Percentiles rank a stretch among this genome's conserved stretches.
Conservation (phyloP, 1,140 invertebrate species). For the Medauroidea extradentata region DNA sequence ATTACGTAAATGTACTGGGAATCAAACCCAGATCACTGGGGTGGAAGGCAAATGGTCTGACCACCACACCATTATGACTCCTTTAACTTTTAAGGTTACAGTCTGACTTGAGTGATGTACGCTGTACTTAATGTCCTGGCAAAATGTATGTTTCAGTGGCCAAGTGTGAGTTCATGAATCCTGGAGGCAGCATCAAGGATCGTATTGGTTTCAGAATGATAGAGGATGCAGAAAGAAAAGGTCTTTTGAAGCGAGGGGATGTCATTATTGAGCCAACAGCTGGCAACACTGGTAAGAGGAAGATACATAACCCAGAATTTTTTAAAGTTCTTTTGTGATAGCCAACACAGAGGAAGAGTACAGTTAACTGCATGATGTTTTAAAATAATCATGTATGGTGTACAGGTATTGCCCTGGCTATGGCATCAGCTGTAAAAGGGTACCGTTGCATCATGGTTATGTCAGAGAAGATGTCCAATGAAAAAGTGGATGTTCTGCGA, state of each 20-base stretch:
- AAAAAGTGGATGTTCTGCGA: constrained; percentile 85
- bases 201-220: constrained; percentile 94
- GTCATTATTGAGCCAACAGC: constrained; percentile 97
- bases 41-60: too few species aligned
- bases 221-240: constrained; percentile 85
- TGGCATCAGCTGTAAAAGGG: constrained; percentile 91
- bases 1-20: too few species aligned
- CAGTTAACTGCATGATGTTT: too few species aligned
- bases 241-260: constrained; percentile 80
- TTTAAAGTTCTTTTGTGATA: too few species aligned
- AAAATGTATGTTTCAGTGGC: constrained; percentile 68
- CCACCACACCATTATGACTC: too few species aligned
- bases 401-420: constrained; percentile 86
- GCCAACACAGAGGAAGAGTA: too few species aligned
- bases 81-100: too few species aligned
- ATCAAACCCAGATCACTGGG: too few species aligned
- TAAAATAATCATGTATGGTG: too few species aligned
- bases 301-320: too few species aligned
- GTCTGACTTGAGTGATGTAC: too few species aligned
- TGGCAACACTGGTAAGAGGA: constrained; percentile 74
- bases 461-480: constrained; percentile 98
- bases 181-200: constrained; percentile 97
- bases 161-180: constrained; percentile 98
- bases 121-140: too few species aligned
- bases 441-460: constrained; percentile 98